These are phyloP conservation scores for Latrodectus hesperus DNA, from an alignment of 2,888 invertebrate genomes.

Conservation along the genomic window DNA sequence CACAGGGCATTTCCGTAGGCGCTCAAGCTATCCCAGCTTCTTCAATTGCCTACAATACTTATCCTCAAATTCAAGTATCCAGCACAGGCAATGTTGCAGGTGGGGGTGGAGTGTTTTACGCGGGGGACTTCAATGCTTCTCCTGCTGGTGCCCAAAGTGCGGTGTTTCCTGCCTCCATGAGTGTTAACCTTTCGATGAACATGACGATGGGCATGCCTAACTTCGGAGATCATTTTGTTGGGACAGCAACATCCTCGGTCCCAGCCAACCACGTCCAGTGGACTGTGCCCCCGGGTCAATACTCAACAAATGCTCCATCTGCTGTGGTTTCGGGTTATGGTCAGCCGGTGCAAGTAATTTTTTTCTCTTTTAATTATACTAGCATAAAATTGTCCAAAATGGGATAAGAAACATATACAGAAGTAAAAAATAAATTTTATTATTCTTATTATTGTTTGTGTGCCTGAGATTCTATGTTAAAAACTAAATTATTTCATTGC, in stretches of 20 bases:
- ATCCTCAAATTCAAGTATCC: constrained; percentile 65
- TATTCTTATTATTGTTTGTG: too few species aligned
- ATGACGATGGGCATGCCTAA: constrained; percentile 90
- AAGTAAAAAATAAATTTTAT: too few species aligned
- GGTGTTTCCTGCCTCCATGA: constrained; percentile 85
- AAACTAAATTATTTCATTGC: too few species aligned
- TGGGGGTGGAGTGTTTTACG: constrained; percentile 50
- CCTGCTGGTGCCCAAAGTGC: constrained; percentile 18
- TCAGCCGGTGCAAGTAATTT: constrained; percentile 61
- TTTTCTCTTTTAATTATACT: not conserved
- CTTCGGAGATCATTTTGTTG: constrained; percentile 51
- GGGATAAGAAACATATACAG: too few species aligned
- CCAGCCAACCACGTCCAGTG: constrained; percentile 81
- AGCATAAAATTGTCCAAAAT: too few species aligned
- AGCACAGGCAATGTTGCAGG: constrained; percentile 10
- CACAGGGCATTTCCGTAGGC: constrained; percentile 21
- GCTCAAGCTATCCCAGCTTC: constrained; percentile 20
- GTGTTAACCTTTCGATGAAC: constrained; percentile 97
- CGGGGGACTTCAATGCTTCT: constrained; percentile 24
- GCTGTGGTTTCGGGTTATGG: constrained; percentile 44
- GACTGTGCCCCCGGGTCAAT: constrained; percentile 76
- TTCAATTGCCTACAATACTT: constrained; percentile 34
- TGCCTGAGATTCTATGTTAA: too few species aligned
- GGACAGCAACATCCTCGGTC: constrained; percentile 43
- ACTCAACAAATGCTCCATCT: constrained; percentile 81